These are phyloP conservation scores for Coremacera marginata DNA, from an alignment of 2,888 invertebrate genomes.

Conservation along the genomic window DNA sequence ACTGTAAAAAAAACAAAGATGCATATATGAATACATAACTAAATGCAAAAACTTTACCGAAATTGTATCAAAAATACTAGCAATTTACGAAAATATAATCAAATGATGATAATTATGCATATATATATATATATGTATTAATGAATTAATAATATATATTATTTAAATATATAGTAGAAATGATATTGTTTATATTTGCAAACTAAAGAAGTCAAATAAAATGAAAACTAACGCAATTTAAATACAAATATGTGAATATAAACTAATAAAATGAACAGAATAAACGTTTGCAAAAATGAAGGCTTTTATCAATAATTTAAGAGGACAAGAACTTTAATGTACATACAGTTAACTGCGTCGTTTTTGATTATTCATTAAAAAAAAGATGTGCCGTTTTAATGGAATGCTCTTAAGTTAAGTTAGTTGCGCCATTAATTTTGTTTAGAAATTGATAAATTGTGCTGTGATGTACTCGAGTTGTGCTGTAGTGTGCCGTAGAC, in stretches of 20 bases:
- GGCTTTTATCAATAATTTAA: background rate
- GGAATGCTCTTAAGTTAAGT: too few species aligned
- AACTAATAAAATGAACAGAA: slow-evolving; percentile 4
- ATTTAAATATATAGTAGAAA: slow-evolving; percentile 28
- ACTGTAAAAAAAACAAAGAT: slow-evolving; percentile 13
- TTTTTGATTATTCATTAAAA: too few species aligned
- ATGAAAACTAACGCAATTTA: slow-evolving; percentile 13
- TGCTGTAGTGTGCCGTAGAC: too few species aligned
- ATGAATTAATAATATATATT: slow-evolving; percentile 10
- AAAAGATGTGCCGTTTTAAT: too few species aligned
- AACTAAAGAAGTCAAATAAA: slow-evolving; percentile 13
- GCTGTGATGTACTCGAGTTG: too few species aligned
- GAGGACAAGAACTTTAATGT: too few species aligned
- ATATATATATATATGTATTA: slow-evolving; percentile 2
- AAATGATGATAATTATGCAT: slow-evolving; percentile 16
- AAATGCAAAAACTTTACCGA: background rate
- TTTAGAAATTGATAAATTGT: too few species aligned
- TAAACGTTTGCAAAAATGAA: slow-evolving; percentile 23
- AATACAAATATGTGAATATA: slow-evolving; percentile 16
- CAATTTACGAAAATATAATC: slow-evolving; percentile 4
- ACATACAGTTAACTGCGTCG: too few species aligned
- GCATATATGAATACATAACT: background rate
- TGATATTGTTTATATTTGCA: slow-evolving; percentile 37
- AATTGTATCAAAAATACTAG: slow-evolving; percentile 9
- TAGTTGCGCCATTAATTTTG: too few species aligned